Conservation (phyloP, 2,888 invertebrate genomes). For the Cerastoderma edule region DNA sequence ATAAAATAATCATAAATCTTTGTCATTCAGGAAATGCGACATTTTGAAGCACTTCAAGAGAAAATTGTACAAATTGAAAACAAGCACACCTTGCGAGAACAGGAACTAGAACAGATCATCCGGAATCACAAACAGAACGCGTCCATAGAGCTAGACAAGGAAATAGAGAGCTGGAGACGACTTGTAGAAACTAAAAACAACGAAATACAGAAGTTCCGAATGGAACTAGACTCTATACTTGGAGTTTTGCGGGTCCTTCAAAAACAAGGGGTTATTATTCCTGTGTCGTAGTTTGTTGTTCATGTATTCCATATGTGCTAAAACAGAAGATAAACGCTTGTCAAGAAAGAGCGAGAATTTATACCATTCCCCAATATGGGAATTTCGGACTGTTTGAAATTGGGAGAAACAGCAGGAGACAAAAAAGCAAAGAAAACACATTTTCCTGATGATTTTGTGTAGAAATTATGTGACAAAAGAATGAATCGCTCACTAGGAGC, state of each 20-base stretch:
- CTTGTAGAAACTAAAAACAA: constrained; percentile 80
- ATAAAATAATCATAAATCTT: too few relatives aligned
- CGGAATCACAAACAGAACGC: constrained; percentile 71
- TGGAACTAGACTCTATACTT: constrained; percentile 82
- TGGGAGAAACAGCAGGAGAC: too few relatives aligned
- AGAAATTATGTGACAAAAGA: too few relatives aligned
- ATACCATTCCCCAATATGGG: too few relatives aligned
- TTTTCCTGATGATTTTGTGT: too few relatives aligned
- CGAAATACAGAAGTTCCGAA: constrained; percentile 81
- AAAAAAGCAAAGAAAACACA: too few relatives aligned
- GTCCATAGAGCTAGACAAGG: constrained; percentile 72
- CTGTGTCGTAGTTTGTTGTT: constrained; percentile 59
- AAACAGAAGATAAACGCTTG: too few relatives aligned
- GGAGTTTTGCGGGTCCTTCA: constrained; percentile 80
- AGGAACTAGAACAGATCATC: constrained; percentile 78
- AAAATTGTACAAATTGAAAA: constrained; percentile 80
- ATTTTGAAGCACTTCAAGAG: constrained; percentile 80
- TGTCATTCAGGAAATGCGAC: constrained; percentile 80
- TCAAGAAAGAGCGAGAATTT: too few relatives aligned
- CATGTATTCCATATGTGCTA: too few relatives aligned
- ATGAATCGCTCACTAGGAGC: too few relatives aligned
- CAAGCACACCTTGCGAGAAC: constrained; percentile 77
- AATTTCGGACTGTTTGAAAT: too few relatives aligned
- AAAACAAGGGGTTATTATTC: constrained; percentile 81
- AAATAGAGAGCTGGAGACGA: constrained; percentile 78